Base-by-base conservation (phyloP, 2,797 vertebrate species). In the Bradypodion ventrale region DNA sequence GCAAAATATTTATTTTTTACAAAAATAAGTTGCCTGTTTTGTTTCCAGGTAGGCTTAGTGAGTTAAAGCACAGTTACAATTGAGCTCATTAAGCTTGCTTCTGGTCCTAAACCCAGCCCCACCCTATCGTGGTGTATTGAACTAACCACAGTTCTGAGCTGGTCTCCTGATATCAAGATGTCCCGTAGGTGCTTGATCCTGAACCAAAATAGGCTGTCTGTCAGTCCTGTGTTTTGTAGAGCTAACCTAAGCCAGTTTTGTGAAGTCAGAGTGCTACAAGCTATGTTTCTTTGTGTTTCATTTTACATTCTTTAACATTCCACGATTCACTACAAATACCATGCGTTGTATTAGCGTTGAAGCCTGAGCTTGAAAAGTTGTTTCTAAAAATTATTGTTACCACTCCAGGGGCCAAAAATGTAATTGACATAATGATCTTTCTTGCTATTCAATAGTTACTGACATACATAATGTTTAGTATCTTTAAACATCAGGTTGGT, bases 301-400 rank as follows among this genome's bases (percentile, higher is more conserved):
- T 90, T 80, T 73, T 88, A 56, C 82, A 73, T 92, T 90, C 68
- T 1, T 87, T 88, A 52, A 78, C 84, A 83, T 83, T 89, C 82
- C 75, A 90, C 84, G 76, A 35, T 83, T 89, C 49, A 4, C 16
- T 62, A 85, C 79, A 63, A 59, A 75, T 21, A 37, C 8, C 32
- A 32, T 16, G 8, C 8, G 1, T 52, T 84, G 42, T n/a, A 32
- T 44, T 79, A 56, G 16, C 12, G 13, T 35, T 16, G n/a, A n/a
- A n/a, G n/a, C n/a, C n/a, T n/a, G 66, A 70, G 27, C 10, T 42
- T 70, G 68, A 23, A 70, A 70, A 42, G 21, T 70, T 70, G 25
- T 4, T 70, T 25, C 42, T 25, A 42, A 42, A 42, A 70, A 42
- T 68, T 68, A 40, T 4, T 42, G 23, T 3, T 70, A 27, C 68